Evolutionary conservation across 2,797 vertebrate species (phyloP).

Genomic region (Borostomias antarcticus): DNA sequence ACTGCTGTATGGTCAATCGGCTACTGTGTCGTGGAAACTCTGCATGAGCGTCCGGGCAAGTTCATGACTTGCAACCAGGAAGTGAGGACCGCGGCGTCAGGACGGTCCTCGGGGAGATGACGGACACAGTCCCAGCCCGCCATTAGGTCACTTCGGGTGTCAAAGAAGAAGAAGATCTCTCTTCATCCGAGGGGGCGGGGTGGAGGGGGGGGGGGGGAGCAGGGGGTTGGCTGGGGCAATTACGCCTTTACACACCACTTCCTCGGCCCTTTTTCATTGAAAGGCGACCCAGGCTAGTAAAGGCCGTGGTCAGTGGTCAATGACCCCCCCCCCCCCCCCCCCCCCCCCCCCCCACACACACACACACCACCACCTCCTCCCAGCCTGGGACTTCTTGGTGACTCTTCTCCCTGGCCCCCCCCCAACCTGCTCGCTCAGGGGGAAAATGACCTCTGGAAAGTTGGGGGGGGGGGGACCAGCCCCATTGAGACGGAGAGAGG

Average conservation of each 20-base stretch:
- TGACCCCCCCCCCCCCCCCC: conserved; percentile 63
- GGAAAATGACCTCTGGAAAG: conserved; percentile 67
- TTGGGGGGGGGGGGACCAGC: conserved; percentile 48
- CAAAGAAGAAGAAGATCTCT: conserved; percentile 37
- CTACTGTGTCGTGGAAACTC: too few species aligned
- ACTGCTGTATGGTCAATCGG: too few species aligned
- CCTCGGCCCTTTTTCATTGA: conserved; percentile 48
- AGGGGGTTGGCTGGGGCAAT: conserved; percentile 44
- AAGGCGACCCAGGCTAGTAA: conserved; percentile 56
- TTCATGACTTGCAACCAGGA: conserved; percentile 48
- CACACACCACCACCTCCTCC: too few species aligned
- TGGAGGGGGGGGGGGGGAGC: conserved; percentile 7
- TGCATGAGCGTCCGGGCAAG: conserved; percentile 38
- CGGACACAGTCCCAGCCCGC: conserved; percentile 21
- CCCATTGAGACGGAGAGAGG: conserved; percentile 68
- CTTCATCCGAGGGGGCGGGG: too few species aligned
- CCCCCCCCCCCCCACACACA: conserved; percentile 58
- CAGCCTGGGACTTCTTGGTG: neutral
- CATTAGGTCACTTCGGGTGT: conserved; percentile 53
- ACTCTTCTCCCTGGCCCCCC: conserved; percentile 41
- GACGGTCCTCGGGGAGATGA: conserved; percentile 36
- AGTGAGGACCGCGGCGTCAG: conserved; percentile 8
- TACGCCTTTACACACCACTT: conserved; percentile 71
- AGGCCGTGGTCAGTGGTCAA: conserved; percentile 66
- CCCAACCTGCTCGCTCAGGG: conserved; percentile 60